A percentile compares a stretch with the other conserved stretches of the same genome.
These are phyloP conservation scores for Rhodeus uyekii DNA, from an alignment of 2,797 vertebrate species.

Conservation along the genomic window DNA sequence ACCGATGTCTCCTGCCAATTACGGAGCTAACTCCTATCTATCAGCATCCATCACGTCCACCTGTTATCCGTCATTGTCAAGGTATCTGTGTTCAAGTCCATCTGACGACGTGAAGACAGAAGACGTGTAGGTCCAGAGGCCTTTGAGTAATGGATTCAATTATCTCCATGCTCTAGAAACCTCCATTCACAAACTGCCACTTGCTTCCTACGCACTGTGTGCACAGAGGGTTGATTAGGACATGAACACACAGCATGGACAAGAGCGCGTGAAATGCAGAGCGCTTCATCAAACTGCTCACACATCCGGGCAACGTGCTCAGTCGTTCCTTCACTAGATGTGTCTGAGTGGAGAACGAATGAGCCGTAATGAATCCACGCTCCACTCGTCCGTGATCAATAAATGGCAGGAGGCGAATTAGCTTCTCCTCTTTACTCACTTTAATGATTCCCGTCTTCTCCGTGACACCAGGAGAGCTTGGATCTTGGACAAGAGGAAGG, in stretches of 20 bases:
- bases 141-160: slow-evolving; percentile 70
- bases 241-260: slow-evolving; percentile 45
- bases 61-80: slow-evolving; percentile 82
- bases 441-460: slow-evolving; percentile 40
- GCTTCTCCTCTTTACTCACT: slow-evolving; percentile 27
- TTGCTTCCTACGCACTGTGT: slow-evolving; percentile 50
- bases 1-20: too few species aligned
- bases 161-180: slow-evolving; percentile 39
- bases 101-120: slow-evolving; percentile 81
- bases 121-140: slow-evolving; percentile 74
- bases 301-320: slow-evolving; percentile 9
- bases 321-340: slow-evolving; percentile 21
- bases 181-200: slow-evolving; percentile 43
- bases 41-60: slow-evolving; percentile 78
- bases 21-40: too few species aligned
- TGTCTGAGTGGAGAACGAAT: slow-evolving; percentile 36
- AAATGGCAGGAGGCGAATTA: slow-evolving; percentile 54
- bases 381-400: slow-evolving; percentile 47
- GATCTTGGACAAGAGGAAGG: slow-evolving; percentile 6
- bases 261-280: slow-evolving; percentile 32
- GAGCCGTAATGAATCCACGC: slow-evolving; percentile 47
- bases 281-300: slow-evolving; percentile 38
- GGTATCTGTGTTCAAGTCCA: slow-evolving; percentile 78
- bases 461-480: not conserved
- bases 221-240: slow-evolving; percentile 40